Evolutionary conservation across 1,140 invertebrate species (phyloP).

Genomic region (Aradophagus sp.): DNA sequence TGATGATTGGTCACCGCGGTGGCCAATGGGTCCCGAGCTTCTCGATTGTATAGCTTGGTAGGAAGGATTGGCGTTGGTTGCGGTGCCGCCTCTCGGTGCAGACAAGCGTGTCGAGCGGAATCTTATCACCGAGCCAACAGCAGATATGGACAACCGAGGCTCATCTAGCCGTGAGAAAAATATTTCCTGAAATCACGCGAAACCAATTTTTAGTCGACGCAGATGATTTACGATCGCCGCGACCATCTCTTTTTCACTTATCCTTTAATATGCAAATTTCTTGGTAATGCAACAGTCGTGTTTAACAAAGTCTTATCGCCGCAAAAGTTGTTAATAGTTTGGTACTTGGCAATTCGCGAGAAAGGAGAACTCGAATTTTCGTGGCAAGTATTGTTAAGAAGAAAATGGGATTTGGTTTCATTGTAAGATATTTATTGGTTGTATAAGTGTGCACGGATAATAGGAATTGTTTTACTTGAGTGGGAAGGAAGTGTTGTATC

Average conservation of each 20-base stretch:
- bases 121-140: conserved; percentile 28
- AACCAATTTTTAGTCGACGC: conserved; percentile 1
- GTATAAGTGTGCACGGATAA: too few relatives aligned
- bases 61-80: conserved; percentile 62
- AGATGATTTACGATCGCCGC: conserved; percentile 2
- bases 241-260: conserved; percentile 4
- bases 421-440: too few relatives aligned
- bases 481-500: conserved; percentile 5
- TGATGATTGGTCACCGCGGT: conserved; percentile 73
- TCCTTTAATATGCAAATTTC: conserved; percentile 35
- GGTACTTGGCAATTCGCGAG: conserved; percentile 7
- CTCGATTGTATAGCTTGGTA: conserved; percentile 56
- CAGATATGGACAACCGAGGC: conserved; percentile 23
- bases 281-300: conserved; percentile 46
- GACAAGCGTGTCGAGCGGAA: conserved; percentile 50
- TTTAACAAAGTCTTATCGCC: conserved; percentile 30
- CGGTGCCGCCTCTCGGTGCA: conserved; percentile 70
- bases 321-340: conserved; percentile 21
- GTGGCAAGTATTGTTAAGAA: conserved; percentile 10
- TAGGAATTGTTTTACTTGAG: too few relatives aligned
- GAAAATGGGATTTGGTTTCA: too few relatives aligned
- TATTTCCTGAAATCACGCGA: conserved; percentile 15
- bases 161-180: conserved; percentile 4
- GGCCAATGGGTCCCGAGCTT: conserved; percentile 69
- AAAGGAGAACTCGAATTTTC: conserved; percentile 2